phyloP scores from a whole-genome alignment of 2,888 invertebrate genomes.

The Diarsia brunnea region DNA sequence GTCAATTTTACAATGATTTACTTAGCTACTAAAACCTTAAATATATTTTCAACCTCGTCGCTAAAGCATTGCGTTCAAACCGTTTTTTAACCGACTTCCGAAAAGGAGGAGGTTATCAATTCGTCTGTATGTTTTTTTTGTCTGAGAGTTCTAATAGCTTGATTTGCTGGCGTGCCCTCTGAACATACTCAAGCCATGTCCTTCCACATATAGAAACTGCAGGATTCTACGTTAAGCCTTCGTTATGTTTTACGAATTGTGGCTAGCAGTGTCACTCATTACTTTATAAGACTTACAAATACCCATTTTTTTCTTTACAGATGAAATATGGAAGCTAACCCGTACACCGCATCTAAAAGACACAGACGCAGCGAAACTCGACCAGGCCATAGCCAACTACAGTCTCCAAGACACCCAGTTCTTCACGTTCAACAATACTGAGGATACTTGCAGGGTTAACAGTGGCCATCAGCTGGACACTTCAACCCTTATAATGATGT shows the following conservation, averaged over 20 bases:
- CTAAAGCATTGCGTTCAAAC: too few relatives aligned
- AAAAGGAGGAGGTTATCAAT: too few relatives aligned
- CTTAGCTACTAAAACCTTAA: too few relatives aligned
- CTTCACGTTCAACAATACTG: slow-evolving; percentile 82
- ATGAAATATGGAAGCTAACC: slow-evolving; percentile 86
- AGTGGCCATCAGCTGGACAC: slow-evolving; percentile 75
- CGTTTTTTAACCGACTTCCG: too few relatives aligned
- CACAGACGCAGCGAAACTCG: slow-evolving; percentile 79
- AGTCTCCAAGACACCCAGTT: slow-evolving; percentile 78
- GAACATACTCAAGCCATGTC: too few relatives aligned
- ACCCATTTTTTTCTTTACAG: slow-evolving; percentile 70
- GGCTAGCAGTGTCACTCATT: background rate
- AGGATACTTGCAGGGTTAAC: slow-evolving; percentile 81
- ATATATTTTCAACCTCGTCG: too few relatives aligned
- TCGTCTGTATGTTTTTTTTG: too few relatives aligned
- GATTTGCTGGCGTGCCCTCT: too few relatives aligned
- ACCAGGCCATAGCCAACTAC: slow-evolving; percentile 80
- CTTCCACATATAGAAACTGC: too few relatives aligned
- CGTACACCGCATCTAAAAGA: slow-evolving; percentile 82
- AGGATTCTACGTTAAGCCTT: background rate
- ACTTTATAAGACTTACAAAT: background rate
- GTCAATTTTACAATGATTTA: too few relatives aligned
- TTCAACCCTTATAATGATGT: slow-evolving; percentile 77
- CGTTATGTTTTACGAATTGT: background rate
- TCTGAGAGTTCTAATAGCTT: too few relatives aligned